A percentile compares a stretch with the other conserved stretches of the same genome.
Conservation (phyloP, 30 jellyfish, hydroid and myxozoan genomes). For the Mastigias papua region DNA sequence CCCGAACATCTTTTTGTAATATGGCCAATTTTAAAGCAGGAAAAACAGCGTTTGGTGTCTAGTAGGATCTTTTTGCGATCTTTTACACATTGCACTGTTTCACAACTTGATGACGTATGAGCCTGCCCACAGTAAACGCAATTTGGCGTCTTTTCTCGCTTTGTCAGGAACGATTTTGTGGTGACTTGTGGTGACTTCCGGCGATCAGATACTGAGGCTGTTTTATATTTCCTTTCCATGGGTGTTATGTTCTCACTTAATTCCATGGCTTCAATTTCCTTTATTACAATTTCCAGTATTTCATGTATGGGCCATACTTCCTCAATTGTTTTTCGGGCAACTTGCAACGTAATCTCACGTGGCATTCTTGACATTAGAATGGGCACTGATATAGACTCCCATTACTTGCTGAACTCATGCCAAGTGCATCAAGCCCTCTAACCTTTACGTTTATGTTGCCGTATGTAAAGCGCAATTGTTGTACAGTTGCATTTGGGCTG, state of each 20-base stretch:
- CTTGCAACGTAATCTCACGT: background rate
- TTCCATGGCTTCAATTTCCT: background rate
- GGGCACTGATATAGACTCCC: background rate
- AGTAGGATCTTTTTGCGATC: background rate
- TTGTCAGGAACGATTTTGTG: background rate
- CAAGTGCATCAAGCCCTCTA: background rate
- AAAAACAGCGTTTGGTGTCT: background rate
- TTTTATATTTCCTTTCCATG: background rate
- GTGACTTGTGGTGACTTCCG: background rate
- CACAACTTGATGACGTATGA: background rate
- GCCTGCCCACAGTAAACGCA: background rate
- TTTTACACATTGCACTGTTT: background rate
- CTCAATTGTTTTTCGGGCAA: conserved; percentile 1
- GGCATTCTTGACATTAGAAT: conserved; percentile 1
- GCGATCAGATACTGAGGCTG: background rate
- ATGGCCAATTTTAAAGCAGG: background rate
- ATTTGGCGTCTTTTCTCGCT: background rate
- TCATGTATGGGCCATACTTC: background rate
- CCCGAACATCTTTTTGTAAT: background rate
- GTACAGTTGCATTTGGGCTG: background rate
- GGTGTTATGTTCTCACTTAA: background rate
- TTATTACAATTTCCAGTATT: background rate
- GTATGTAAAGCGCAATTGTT: background rate
- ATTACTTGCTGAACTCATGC: background rate
- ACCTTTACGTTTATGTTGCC: background rate